Evolutionary conservation across 64 coral and sea anemone species (phyloP).

Genomic region (Dendronephthya gigantea): DNA sequence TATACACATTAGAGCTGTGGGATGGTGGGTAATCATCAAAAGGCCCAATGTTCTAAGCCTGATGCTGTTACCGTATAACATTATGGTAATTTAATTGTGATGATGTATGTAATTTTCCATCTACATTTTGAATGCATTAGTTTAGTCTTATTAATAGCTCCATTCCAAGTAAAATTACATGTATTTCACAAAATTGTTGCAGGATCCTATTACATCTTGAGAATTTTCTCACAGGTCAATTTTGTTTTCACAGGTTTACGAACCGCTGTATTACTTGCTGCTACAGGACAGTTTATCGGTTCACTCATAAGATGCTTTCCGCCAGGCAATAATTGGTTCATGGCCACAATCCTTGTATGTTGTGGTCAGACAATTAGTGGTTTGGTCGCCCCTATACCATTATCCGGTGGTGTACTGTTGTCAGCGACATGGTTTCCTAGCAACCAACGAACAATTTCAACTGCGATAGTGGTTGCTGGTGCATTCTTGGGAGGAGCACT

Average conservation of each 20-base stretch:
- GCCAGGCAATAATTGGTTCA: not conserved
- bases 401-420: conserved; percentile 6
- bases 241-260: not conserved
- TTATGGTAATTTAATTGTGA: too few species aligned
- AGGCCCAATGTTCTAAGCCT: too few species aligned
- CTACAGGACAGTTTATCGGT: not conserved
- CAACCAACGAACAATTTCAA: not conserved
- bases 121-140: too few species aligned
- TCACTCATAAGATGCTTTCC: not conserved
- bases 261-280: not conserved
- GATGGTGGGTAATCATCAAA: too few species aligned
- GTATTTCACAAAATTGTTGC: too few species aligned
- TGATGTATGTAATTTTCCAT: too few species aligned
- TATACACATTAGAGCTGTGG: too few species aligned
- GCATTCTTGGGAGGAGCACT: not conserved
- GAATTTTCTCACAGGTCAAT: too few species aligned
- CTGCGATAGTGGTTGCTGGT: not conserved
- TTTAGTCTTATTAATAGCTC: too few species aligned
- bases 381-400: not conserved
- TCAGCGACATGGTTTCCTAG: conserved; percentile 23
- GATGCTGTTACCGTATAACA: too few species aligned
- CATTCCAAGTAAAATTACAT: too few species aligned
- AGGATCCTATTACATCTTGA: too few species aligned
- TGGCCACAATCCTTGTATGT: not conserved
- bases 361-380: not conserved